Percentiles rank a stretch among this genome's conserved stretches.
These are phyloP conservation scores for Cotesia typhae DNA, from an alignment of 1,140 invertebrate genomes.

Conservation along the genomic window DNA sequence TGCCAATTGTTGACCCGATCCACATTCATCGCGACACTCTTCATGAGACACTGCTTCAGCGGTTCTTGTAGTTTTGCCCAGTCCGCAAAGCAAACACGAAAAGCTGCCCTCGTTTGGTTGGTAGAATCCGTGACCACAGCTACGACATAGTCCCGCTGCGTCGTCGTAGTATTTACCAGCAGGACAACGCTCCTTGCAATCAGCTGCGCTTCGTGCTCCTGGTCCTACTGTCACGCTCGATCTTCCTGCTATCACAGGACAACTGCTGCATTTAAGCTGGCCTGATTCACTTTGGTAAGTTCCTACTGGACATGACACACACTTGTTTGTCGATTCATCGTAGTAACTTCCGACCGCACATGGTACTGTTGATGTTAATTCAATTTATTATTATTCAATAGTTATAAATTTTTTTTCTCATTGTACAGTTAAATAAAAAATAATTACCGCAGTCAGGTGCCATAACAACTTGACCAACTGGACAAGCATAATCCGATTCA, in stretches of 20 bases:
- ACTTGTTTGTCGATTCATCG: constrained; percentile 77
- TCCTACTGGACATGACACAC: constrained; percentile 86
- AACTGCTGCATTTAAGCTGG: constrained; percentile 86
- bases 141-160: constrained; percentile 82
- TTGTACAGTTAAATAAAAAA: background rate
- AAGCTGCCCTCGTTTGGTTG: constrained; percentile 93
- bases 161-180: constrained; percentile 93
- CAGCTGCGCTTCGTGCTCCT: constrained; percentile 85
- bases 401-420: background rate
- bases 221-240: constrained; percentile 85
- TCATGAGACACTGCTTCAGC: constrained; percentile 87
- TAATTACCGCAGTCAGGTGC: constrained; percentile 85
- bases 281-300: constrained; percentile 95
- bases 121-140: constrained; percentile 94
- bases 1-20: constrained; percentile 86
- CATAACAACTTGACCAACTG: constrained; percentile 90
- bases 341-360: constrained; percentile 94
- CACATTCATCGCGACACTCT: constrained; percentile 91
- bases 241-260: constrained; percentile 86
- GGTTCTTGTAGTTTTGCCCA: constrained; percentile 92
- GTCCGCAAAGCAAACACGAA: constrained; percentile 85
- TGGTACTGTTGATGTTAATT: constrained; percentile 75
- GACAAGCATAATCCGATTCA: constrained; percentile 91
- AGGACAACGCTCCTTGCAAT: constrained; percentile 93
- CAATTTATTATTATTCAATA: constrained; percentile 7